Base-by-base conservation (phyloP, 2,113 vertebrate genomes). In the Clarias batrachus region DNA sequence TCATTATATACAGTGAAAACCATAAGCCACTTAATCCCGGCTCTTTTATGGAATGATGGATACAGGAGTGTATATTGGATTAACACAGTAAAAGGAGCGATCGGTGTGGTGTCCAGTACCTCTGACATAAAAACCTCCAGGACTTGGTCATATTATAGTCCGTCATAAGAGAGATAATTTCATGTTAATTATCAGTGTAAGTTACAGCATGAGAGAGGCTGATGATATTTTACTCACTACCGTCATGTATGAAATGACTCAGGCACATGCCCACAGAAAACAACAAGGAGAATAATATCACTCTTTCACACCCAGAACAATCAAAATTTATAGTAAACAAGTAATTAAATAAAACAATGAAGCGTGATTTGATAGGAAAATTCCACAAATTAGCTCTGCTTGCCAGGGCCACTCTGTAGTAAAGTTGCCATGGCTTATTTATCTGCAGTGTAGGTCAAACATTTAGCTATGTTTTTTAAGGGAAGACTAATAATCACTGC, bases 251-350 rank as follows among this genome's bases (percentile, higher is more conserved):
- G 60, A 56, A 86, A 62, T 83, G 57, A 86, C 56, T 88, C 63
- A 83, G 19, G 71, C 52, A 60, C 76, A 68, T 52, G 37, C 27
- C 70, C 54, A 80, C 76, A 8, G 27, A 81, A 80, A 79, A 54
- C n/a, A 89, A 84, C 65, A 74, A 48, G 60, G 48, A 41, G 41
- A 59, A 83, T 84, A 70, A 89, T 83, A 66, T 81, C 65, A 74
- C 48, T 52, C 60, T 48, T 81, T 73, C 10, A 79, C 84, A 68
- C 48, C 17, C 4, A 17, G 48, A n/a, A 65, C n/a, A 77, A 62
- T 11, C 5, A 3, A 23, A 16, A 11, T 74, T 16, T 19, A 85
- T 41, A 17, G 8, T 41, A 60, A 7, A 59, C 27, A 74, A n/a
- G 60, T 65, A 63, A 48, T 41, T 13, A 81, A 81, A 81, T 63